phyloP scores from a whole-genome alignment of 2,888 invertebrate genomes.

The Cheiracanthium punctorium region DNA sequence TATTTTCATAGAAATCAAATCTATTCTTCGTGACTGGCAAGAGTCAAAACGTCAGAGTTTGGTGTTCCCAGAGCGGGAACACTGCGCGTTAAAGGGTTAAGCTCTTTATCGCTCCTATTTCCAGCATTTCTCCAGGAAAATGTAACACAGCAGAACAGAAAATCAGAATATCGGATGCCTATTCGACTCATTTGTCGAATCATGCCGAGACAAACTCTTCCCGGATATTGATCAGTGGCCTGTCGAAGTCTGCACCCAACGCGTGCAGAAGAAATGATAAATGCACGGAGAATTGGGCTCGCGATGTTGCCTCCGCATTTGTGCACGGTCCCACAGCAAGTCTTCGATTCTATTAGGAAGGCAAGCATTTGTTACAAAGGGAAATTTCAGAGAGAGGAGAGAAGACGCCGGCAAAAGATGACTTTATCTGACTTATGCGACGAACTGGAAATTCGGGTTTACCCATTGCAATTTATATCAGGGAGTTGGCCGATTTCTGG shows the following conservation, averaged over 20 bases:
- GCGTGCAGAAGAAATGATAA: background rate
- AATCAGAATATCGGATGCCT: too few species aligned
- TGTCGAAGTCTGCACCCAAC: background rate
- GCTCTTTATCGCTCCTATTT: too few species aligned
- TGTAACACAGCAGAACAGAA: too few species aligned
- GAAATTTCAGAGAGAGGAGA: conserved; percentile 22
- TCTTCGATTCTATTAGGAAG: conserved; percentile 31
- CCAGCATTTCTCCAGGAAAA: too few species aligned
- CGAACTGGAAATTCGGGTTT: conserved; percentile 45
- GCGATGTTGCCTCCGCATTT: background rate
- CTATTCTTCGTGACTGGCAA: too few species aligned
- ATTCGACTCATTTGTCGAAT: background rate
- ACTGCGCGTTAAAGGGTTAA: too few species aligned
- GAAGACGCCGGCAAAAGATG: conserved; percentile 19
- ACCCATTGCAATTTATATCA: background rate
- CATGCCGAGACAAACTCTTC: background rate
- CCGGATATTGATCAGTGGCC: background rate
- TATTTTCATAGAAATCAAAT: too few species aligned
- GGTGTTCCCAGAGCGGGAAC: too few species aligned
- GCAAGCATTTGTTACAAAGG: background rate
- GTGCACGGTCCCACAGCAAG: background rate
- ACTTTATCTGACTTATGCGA: background rate
- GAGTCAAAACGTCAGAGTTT: too few species aligned
- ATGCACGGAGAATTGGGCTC: background rate
- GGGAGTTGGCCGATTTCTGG: too few species aligned